These are phyloP conservation scores for Alcedo atthis DNA, from an alignment of 2,797 vertebrate genomes.

Conservation along the genomic window DNA sequence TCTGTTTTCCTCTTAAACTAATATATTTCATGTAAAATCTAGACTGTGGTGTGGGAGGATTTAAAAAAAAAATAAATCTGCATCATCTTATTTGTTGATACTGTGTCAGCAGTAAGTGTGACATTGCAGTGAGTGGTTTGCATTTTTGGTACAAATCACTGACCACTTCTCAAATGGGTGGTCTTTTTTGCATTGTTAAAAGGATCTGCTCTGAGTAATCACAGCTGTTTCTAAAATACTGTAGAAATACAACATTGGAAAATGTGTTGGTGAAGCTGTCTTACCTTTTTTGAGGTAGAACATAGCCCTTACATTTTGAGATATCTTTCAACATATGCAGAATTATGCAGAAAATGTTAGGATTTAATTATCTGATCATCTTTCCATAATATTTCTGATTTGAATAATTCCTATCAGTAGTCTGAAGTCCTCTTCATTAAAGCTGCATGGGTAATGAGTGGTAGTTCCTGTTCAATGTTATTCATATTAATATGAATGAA, in stretches of 20 bases:
- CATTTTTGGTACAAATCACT: neutral
- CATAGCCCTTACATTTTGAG: neutral
- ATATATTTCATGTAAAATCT: neutral
- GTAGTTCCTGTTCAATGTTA: neutral
- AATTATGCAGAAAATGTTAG: slow-evolving; percentile 6
- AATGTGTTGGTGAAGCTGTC: neutral
- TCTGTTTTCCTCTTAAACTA: neutral
- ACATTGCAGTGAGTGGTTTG: neutral
- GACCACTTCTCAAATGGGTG: neutral
- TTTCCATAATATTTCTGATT: neutral
- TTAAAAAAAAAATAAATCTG: neutral
- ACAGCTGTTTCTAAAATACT: neutral
- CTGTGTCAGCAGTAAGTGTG: neutral
- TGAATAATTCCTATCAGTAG: neutral
- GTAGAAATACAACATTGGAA: neutral
- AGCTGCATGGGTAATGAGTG: neutral
- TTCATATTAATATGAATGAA: neutral
- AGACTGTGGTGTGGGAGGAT: neutral
- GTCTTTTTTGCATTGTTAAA: neutral
- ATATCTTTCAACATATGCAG: neutral
- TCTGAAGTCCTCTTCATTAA: neutral
- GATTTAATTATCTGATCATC: neutral
- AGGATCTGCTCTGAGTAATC: neutral
- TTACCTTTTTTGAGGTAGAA: neutral
- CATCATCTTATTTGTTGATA: neutral